Percentiles rank a stretch among this genome's conserved stretches.
These are phyloP conservation scores for Pachyrhynchus sulphureomaculatus DNA, from an alignment of 1,140 invertebrate species.

Conservation along the genomic window DNA sequence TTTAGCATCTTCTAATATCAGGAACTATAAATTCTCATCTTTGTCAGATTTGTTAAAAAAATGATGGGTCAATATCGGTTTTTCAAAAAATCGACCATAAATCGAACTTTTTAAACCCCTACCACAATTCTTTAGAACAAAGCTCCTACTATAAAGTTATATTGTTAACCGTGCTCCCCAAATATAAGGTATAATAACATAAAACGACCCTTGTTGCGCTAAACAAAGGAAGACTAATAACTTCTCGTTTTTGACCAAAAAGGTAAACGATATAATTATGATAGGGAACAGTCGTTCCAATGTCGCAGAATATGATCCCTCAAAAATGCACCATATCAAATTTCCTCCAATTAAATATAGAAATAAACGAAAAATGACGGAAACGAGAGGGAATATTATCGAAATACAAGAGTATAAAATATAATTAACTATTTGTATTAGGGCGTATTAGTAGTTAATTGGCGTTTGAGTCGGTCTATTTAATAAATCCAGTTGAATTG, in stretches of 20 bases:
- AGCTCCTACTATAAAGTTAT: too few species aligned
- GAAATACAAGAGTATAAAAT: conserved; percentile 18
- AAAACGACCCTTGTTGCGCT: too few species aligned
- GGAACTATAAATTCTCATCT: too few species aligned
- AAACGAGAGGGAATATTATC: conserved; percentile 3
- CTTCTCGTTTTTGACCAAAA: not conserved
- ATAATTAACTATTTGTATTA: conserved; percentile 20
- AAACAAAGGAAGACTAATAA: not conserved
- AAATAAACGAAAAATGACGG: conserved; percentile 2
- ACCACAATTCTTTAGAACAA: too few species aligned
- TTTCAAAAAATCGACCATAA: too few species aligned
- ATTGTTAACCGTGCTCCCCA: too few species aligned
- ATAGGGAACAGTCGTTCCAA: not conserved
- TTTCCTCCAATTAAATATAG: conserved; percentile 18
- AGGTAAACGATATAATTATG: conserved; percentile 14
- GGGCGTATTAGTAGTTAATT: conserved; percentile 23
- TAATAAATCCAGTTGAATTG: conserved; percentile 24
- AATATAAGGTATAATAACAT: too few species aligned
- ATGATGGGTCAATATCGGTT: too few species aligned
- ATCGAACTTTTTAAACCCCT: too few species aligned
- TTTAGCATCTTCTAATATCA: too few species aligned
- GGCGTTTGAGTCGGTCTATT: conserved; percentile 23
- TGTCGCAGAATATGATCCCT: conserved; percentile 10
- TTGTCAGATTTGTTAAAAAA: too few species aligned
- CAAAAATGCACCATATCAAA: conserved; percentile 14